Evolutionary conservation across 2,888 invertebrate species (phyloP).

Genomic region (Melikaiella ostensackeni): DNA sequence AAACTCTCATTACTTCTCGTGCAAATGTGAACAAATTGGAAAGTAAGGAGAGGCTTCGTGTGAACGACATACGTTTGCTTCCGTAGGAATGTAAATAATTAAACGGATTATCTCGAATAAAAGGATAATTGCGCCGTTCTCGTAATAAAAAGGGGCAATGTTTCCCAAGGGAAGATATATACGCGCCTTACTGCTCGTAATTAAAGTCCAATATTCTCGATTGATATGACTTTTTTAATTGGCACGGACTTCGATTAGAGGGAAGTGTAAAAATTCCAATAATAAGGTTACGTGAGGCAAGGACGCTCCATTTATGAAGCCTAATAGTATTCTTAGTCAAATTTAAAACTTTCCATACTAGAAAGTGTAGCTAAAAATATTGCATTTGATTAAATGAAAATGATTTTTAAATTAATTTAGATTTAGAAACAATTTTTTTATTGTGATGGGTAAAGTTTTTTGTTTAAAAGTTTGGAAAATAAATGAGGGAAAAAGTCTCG

Average conservation of each 20-base stretch:
- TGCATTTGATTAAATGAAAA: not conserved
- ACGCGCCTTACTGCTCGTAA: not conserved
- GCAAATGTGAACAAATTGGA: conserved; percentile 6
- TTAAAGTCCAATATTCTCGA: conserved; percentile 34
- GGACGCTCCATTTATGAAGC: conserved; percentile 7
- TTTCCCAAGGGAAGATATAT: conserved; percentile 29
- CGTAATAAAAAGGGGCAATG: conserved; percentile 27
- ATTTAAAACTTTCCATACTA: conserved; percentile 15
- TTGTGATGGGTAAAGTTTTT: not conserved
- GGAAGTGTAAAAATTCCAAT: conserved; percentile 30
- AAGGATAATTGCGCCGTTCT: conserved; percentile 31
- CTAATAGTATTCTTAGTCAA: conserved; percentile 19
- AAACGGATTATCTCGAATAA: conserved; percentile 36
- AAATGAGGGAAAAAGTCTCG: not conserved
- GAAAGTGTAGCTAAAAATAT: not conserved
- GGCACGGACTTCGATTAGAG: conserved; percentile 6
- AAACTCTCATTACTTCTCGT: conserved; percentile 3
- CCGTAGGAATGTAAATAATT: conserved; percentile 38
- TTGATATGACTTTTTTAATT: conserved; percentile 27
- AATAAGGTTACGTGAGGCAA: conserved; percentile 11
- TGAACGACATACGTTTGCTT: conserved; percentile 19
- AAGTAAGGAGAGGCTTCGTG: conserved; percentile 32
- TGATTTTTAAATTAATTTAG: not conserved
- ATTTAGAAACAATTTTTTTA: not conserved
- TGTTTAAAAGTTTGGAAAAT: not conserved